Conservation (phyloP, 2,797 vertebrate genomes). For the Cercopithecus petaurista region DNA sequence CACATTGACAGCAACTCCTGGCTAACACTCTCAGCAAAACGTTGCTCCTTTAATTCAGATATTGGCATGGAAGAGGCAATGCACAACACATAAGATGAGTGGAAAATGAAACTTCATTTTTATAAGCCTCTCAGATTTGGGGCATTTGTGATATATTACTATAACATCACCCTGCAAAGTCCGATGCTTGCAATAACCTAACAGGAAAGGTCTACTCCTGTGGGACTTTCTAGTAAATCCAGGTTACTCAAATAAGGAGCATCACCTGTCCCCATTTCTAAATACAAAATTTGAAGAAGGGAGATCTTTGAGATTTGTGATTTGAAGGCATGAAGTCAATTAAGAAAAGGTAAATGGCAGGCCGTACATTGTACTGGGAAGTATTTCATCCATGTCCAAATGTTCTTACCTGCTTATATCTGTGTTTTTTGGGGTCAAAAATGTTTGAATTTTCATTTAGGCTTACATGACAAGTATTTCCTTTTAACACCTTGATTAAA, state of each 20-base stretch:
- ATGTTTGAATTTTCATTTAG: constrained; percentile 39
- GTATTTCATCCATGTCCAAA: background rate
- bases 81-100: background rate
- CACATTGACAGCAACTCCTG: background rate
- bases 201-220: background rate
- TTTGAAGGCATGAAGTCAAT: background rate
- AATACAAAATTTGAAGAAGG: background rate
- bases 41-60: background rate
- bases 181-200: background rate
- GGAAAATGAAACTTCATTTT: background rate
- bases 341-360: background rate
- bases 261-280: background rate
- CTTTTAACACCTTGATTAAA: constrained; percentile 63
- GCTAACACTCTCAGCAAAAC: background rate
- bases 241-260: background rate
- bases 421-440: constrained; percentile 10
- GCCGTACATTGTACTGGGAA: background rate
- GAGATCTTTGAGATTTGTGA: background rate
- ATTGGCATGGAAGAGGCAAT: background rate
- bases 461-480: constrained; percentile 52
- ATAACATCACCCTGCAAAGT: background rate
- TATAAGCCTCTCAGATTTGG: background rate
- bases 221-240: background rate
- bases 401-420: background rate
- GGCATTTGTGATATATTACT: background rate